Evolutionary conservation across 1,140 invertebrate species (phyloP), one percentile per base, ranked within the genome.

Genomic region (Trichonephila clavipes): DNA sequence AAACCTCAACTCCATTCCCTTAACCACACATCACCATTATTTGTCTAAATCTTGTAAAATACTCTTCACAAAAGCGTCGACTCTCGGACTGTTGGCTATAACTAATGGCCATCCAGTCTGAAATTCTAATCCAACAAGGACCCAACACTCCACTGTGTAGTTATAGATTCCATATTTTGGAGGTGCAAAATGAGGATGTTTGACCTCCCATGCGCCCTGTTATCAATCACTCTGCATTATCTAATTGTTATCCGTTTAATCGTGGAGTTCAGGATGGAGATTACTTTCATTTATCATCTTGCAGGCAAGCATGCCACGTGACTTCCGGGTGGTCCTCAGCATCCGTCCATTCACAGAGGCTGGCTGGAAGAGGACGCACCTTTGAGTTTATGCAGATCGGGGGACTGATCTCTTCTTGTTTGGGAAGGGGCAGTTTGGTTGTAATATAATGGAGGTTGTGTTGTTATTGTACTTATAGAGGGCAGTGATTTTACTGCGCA

Each of bases 211-310:
- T 7, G 8, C 88, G 34, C 64, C 88, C 66, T 24, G 82, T 59
- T 85, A 89, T 89, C 64, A 89, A 89, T 89, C 88, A 89, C 66
- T 21, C n/a, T 24, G 88, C 40, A 89, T 89, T 89, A 89, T 89
- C 88, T 89, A 89, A 89, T 89, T 89, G 88, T 89, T 89, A 89
- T 89, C 64, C 88, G 44, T 58, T 89, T 89, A 72, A 69, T 69
- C 62, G 40, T 28, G 88, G 88, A 58, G 19, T 72, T 64, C 24
- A 64, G 19, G 51, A 72, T 40, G 88, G 88, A 89, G 88, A 89
- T 89, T 89, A 89, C 64, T 51, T 72, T 44, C 88, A 89, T 89
- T 89, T 66, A 89, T 89, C 88, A 89, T 89, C 64, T 51, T 62
- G 44, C 19, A 86, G 51, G 44, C 83, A 28, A 16, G 21, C 66